Evolutionary conservation across 2,797 vertebrate species (phyloP).

Genomic region (Enteromius anoplus): DNA sequence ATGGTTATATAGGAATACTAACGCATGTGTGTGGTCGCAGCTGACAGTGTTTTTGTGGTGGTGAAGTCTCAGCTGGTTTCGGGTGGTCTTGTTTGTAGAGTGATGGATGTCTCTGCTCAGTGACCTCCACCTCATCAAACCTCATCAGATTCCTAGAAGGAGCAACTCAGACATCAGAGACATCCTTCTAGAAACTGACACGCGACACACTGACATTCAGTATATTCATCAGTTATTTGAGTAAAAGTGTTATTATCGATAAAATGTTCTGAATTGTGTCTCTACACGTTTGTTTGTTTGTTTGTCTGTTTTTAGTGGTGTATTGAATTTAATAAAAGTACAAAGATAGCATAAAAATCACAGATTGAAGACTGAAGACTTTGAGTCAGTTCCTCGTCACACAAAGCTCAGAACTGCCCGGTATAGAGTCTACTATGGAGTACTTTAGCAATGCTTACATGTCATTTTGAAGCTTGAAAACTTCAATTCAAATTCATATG

Average conservation of each 20-base stretch:
- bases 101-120: constrained; percentile 24
- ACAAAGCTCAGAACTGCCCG: neutral
- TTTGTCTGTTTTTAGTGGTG: too few species aligned
- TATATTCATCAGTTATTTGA: neutral
- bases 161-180: constrained; percentile 21
- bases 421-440: neutral
- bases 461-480: neutral
- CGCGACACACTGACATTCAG: neutral
- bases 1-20: too few species aligned
- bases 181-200: constrained; percentile 15
- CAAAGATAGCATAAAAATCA: too few species aligned
- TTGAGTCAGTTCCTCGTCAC: neutral
- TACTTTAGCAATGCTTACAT: neutral
- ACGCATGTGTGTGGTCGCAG: constrained; percentile 5
- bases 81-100: constrained; percentile 46
- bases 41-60: neutral
- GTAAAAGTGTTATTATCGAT: neutral
- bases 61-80: neutral
- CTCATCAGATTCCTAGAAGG: neutral
- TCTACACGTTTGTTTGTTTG: too few species aligned
- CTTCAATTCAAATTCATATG: neutral
- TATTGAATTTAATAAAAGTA: too few species aligned
- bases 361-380: too few species aligned
- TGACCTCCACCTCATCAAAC: constrained; percentile 17
- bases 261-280: too few species aligned